Percentiles rank a stretch among this genome's conserved stretches.
Conservation (phyloP, 2,797 vertebrate genomes). For the Trichosurus vulpecula region DNA sequence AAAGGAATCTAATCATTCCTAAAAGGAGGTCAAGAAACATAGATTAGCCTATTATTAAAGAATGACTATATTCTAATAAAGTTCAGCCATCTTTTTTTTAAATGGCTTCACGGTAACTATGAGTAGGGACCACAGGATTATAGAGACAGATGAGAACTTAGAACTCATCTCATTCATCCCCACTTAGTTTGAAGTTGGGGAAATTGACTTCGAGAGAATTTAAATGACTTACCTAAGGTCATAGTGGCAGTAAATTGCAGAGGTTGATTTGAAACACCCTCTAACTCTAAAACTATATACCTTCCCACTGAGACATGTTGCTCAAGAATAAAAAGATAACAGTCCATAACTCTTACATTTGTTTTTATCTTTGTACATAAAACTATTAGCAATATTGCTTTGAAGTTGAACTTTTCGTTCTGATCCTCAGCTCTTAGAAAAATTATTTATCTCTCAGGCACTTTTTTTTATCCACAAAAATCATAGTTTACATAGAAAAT, state of each 20-base stretch:
- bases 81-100: not conserved
- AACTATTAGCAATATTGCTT: not conserved
- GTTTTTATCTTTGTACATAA: not conserved
- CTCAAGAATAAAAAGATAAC: not conserved
- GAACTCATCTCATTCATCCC: not conserved
- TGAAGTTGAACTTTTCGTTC: not conserved
- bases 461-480: not conserved
- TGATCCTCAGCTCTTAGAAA: conserved; percentile 12
- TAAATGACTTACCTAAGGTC: not conserved
- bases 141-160: not conserved
- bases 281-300: not conserved
- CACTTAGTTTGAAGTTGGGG: not conserved
- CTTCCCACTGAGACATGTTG: not conserved
- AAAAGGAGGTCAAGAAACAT: too few relatives aligned
- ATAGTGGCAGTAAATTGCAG: not conserved
- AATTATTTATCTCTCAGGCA: not conserved
- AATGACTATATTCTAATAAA: not conserved
- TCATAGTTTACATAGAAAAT: not conserved
- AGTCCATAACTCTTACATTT: not conserved
- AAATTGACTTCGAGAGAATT: not conserved
- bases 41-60: too few relatives aligned
- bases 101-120: not conserved
- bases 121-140: not conserved
- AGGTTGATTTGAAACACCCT: not conserved
- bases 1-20: not conserved